A percentile compares a stretch with the other conserved stretches of the same genome.
Conservation (phyloP, 2,888 invertebrate species). For the Coleophora deauratella region DNA sequence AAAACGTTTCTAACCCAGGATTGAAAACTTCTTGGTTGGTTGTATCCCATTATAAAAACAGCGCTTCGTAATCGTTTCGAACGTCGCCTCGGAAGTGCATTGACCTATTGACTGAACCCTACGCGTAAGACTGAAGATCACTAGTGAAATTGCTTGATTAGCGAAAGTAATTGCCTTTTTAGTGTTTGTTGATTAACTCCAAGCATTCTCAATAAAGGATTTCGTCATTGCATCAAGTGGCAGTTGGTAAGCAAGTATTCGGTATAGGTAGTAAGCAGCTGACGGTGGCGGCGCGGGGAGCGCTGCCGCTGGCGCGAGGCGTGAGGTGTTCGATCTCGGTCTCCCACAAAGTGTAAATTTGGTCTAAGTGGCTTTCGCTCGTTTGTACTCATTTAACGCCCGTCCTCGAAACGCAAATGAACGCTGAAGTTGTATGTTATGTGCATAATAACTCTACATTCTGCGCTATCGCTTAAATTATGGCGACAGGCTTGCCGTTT, state of each 20-base stretch:
- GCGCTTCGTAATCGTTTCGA: constrained; percentile 56
- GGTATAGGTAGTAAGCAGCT: constrained; percentile 51
- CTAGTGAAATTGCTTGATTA: constrained; percentile 4
- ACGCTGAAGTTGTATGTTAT: constrained; percentile 50
- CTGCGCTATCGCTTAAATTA: constrained; percentile 60
- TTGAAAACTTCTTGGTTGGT: constrained; percentile 30
- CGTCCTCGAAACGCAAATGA: constrained; percentile 47
- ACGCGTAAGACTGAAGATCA: constrained; percentile 27
- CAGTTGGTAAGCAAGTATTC: neutral
- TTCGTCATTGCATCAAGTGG: too few relatives aligned
- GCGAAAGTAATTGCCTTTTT: constrained; percentile 1
- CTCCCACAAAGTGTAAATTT: constrained; percentile 73
- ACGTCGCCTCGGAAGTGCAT: constrained; percentile 68
- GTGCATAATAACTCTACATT: constrained; percentile 59
- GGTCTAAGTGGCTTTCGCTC: constrained; percentile 69
- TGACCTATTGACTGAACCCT: constrained; percentile 69
- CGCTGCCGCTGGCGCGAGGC: constrained; percentile 31
- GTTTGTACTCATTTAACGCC: constrained; percentile 63
- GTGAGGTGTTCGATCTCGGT: constrained; percentile 43
- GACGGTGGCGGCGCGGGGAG: constrained; percentile 38
- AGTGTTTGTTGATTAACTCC: neutral
- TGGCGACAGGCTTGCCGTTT: constrained; percentile 54
- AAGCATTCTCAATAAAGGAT: neutral
- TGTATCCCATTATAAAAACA: constrained; percentile 50
- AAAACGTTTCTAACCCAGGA: constrained; percentile 17